Evolutionary conservation across 2,888 invertebrate genomes (phyloP).

Genomic region (Tetragnatha montana): DNA sequence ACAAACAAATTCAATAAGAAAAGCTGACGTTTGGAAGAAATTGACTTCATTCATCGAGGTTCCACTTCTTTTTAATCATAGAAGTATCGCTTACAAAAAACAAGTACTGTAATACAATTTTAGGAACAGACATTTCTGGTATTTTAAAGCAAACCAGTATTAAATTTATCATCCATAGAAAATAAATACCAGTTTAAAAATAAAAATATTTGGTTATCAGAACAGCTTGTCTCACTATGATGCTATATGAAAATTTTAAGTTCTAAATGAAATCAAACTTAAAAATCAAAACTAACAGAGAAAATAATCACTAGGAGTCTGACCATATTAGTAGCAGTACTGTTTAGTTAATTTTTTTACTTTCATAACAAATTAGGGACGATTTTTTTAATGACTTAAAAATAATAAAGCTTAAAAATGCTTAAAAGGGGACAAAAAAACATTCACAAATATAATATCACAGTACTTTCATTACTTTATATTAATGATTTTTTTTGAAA

Average conservation of each 20-base stretch:
- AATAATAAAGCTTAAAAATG: neutral
- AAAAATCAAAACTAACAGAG: no score
- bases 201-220: neutral
- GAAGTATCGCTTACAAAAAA: constrained; percentile 1
- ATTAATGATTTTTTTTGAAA: constrained; percentile 42
- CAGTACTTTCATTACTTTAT: constrained; percentile 58
- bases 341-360: no score
- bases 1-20: neutral
- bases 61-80: neutral
- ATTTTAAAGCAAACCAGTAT: neutral
- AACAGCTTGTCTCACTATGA: neutral
- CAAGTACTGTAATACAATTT: constrained; percentile 1
- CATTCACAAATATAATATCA: constrained; percentile 62
- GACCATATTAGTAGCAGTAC: no score
- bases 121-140: neutral
- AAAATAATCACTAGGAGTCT: no score
- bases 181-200: neutral
- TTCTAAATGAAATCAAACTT: no score
- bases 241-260: neutral
- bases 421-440: constrained; percentile 28
- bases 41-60: neutral
- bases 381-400: constrained; percentile 3
- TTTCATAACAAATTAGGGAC: neutral
- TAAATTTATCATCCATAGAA: neutral
- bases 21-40: neutral